Conservation (phyloP, 2,113 vertebrate genomes). For the Muntiacus reevesi region DNA sequence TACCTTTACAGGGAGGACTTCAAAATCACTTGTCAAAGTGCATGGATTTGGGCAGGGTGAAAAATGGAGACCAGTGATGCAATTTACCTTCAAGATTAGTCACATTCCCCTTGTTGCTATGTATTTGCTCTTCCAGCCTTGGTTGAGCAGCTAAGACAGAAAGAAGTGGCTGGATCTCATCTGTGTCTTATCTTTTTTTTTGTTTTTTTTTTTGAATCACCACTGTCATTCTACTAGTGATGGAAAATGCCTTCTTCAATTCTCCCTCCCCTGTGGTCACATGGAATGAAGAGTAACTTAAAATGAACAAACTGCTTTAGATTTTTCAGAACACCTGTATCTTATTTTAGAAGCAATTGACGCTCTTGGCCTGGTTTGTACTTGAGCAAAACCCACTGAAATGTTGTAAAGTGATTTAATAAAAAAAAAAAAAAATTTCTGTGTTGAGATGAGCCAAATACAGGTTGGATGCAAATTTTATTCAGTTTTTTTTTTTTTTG, state of each 20-base stretch:
- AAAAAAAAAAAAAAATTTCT: too few species aligned
- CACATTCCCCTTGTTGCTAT: neutral
- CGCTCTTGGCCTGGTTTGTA: conserved; percentile 64
- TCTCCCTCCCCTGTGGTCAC: neutral
- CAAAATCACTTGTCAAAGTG: neutral
- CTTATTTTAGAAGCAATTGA: conserved; percentile 80
- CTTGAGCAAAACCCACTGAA: too few species aligned
- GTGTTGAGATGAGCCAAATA: conserved; percentile 70
- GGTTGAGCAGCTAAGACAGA: neutral
- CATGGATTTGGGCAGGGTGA: neutral
- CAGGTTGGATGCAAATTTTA: neutral
- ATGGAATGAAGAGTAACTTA: conserved; percentile 62
- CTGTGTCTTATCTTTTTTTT: neutral
- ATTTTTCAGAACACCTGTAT: conserved; percentile 76
- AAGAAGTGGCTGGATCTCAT: neutral
- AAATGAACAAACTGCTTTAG: conserved; percentile 70
- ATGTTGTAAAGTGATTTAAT: too few species aligned
- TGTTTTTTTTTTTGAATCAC: neutral
- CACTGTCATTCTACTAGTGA: neutral
- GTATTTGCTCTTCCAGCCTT: neutral
- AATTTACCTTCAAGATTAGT: neutral
- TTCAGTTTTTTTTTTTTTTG: conserved; percentile 22
- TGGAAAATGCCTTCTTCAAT: neutral
- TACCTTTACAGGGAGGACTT: neutral
- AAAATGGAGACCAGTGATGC: neutral